Conservation (phyloP, 2,113 vertebrate genomes). For the Corvus hawaiiensis region DNA sequence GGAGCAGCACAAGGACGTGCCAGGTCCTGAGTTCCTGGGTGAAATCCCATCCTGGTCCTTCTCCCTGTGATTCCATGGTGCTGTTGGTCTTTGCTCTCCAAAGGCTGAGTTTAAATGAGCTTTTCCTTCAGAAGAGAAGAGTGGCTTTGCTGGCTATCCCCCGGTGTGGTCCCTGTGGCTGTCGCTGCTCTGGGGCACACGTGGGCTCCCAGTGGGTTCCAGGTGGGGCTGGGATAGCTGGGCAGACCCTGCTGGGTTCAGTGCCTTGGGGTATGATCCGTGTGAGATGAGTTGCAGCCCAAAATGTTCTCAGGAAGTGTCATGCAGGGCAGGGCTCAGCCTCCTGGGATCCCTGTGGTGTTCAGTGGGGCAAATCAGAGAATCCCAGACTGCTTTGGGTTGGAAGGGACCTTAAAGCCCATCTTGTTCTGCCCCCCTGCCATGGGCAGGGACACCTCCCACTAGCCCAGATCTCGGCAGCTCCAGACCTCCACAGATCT, state of each 20-base stretch:
- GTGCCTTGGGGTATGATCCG: fast-evolving
- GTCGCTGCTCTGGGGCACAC: background rate
- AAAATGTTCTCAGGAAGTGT: background rate
- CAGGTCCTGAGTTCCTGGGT: background rate
- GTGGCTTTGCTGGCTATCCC: background rate
- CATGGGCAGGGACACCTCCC: background rate
- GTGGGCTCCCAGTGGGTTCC: background rate
- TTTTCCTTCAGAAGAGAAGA: background rate
- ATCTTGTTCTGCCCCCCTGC: background rate
- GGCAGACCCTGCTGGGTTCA: background rate
- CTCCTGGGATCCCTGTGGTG: background rate
- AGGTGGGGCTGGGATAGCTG: background rate
- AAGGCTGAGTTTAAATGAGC: background rate
- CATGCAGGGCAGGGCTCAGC: background rate
- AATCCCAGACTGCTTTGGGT: background rate
- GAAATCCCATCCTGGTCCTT: background rate
- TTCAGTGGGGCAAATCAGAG: background rate
- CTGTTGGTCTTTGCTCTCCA: background rate
- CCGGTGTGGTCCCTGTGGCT: fast-evolving
- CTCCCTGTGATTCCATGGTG: background rate
- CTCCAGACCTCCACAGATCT: too few species aligned
- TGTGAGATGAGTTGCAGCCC: background rate
- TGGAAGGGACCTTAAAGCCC: background rate
- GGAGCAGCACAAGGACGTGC: background rate
- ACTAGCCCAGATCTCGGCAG: background rate